These are phyloP conservation scores for Magallana gigas DNA, from an alignment of 1,140 invertebrate genomes.

Conservation along the genomic window DNA sequence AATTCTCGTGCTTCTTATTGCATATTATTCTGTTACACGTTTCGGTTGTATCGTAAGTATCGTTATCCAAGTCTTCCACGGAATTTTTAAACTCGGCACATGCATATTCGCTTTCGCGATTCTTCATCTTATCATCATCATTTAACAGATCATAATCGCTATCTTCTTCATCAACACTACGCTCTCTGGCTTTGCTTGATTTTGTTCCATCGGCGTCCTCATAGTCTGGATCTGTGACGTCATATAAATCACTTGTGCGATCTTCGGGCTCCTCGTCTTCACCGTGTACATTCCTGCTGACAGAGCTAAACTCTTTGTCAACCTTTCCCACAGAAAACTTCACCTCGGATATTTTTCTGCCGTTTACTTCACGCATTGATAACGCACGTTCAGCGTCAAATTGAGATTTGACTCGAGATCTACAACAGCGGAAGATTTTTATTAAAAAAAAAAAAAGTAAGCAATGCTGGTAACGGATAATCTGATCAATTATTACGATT, in stretches of 20 bases:
- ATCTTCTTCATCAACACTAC: background rate
- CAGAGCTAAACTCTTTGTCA: background rate
- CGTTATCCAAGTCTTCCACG: background rate
- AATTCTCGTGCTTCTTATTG: background rate
- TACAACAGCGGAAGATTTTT: too few species aligned
- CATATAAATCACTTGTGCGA: background rate
- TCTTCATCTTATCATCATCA: background rate
- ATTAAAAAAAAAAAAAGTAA: too few species aligned
- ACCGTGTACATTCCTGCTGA: background rate
- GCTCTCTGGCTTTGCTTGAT: background rate
- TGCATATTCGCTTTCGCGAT: background rate
- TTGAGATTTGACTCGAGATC: background rate
- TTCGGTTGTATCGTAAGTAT: constrained; percentile 5
- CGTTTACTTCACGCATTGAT: background rate
- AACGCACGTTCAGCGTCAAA: background rate
- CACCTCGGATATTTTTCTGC: background rate
- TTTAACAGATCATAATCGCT: background rate
- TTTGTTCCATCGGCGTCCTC: background rate
- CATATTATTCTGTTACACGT: constrained; percentile 17
- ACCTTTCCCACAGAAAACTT: background rate
- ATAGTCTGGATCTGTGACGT: constrained; percentile 13
- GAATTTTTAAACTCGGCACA: background rate
- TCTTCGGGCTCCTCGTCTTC: background rate
- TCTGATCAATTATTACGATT: too few species aligned
- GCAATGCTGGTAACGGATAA: too few species aligned